Evolutionary conservation across 2,888 invertebrate species (phyloP), one percentile per base, ranked within the genome.

Genomic region (Cheilosia vernalis): DNA sequence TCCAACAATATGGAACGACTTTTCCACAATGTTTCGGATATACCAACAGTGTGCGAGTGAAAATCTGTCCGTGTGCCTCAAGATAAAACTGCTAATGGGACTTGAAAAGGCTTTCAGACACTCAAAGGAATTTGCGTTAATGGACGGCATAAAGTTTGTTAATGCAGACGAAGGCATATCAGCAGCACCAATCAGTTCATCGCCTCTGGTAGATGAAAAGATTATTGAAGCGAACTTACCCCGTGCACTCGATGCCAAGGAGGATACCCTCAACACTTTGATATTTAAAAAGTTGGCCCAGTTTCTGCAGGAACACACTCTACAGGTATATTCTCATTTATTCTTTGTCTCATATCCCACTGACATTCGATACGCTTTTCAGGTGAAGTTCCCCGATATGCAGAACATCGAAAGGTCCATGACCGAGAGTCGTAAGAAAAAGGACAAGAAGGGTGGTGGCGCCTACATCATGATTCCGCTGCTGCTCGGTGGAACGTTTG

Each of bases 11-110:
- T 91, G 91, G 91, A 90, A 89, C 87, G 96, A 96, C 89, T 92
- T 96, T 6, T 94, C 95, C 88, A 94, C 95, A 89, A 94, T 96
- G 87, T 96, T 96, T 89, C 96, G 96, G 90, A 94, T 96, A 87
- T 97, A 97, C 92, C 96, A 95, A 91, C 96, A 97, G 89, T 97
- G 97, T 93, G 93, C 95, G 80, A 94, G 94, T 67, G 93, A 94
- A 83, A 95, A 95, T 87, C 91, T 96, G 37, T 93, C 95, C 3
- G 94, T 95, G 80, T 97, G 97, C 88, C 93, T 97, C 66, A 97
- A 97, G 91, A 92, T 96, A 81, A 97, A 97, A 90, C 92, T 97
- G 64, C 93, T 96, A n/a, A 94, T 95, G 24, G 95, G 96, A 2
- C 92, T 97, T 91, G 96, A 96, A 88, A 94, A 96, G 89, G 94